Base-by-base conservation (phyloP, 1,140 invertebrate genomes). In the Drosophila elegans region DNA sequence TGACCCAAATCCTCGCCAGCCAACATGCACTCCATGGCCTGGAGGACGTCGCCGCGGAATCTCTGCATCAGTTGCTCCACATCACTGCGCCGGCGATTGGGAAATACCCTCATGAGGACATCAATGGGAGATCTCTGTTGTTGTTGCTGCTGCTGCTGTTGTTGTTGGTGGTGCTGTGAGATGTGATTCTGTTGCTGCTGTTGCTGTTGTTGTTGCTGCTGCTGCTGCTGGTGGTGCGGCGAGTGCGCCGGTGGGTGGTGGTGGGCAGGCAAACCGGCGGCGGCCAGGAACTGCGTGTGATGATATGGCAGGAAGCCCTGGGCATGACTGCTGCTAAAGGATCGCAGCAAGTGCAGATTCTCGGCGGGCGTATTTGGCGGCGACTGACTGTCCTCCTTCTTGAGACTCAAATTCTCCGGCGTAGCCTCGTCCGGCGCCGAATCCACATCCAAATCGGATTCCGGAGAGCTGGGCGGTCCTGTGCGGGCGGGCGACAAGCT, bases 21-120 rank as follows among this genome's bases (percentile, higher is more conserved):
- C 12, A 97, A 94, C 94, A 97, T 95, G 49, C 96, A 95, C 90
- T 98, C 97, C 94, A 98, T 98, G 1, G 97, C 97, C 77, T 97
- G 96, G 0, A 98, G 95, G 0, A 98, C 96, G 89, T 98, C 97
- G 0, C 97, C 97, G 93, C 95, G 95, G 85, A 94, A 96, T 91
- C 95, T 93, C 93, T 95, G 93, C 93, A 98, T 93, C 48, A 97
- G 94, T 5, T 96, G 94, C 91, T 98, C 97, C 1, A 98, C 96
- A 68, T 98, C 96, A 25, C 94, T 95, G 29, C 97, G 94, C 77
- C 97, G 95, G 78, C 96, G 95, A 71, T 95, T 95, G 0, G 97
- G 97, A 91, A 98, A 98, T 0, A 98, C 97, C 71, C 94, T 93
- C 52, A 96, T 93, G 7, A 97, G 93, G 11, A 96, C 95, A 85